Base-by-base conservation (phyloP, 1,140 invertebrate genomes). In the Drosophila willistoni region DNA sequence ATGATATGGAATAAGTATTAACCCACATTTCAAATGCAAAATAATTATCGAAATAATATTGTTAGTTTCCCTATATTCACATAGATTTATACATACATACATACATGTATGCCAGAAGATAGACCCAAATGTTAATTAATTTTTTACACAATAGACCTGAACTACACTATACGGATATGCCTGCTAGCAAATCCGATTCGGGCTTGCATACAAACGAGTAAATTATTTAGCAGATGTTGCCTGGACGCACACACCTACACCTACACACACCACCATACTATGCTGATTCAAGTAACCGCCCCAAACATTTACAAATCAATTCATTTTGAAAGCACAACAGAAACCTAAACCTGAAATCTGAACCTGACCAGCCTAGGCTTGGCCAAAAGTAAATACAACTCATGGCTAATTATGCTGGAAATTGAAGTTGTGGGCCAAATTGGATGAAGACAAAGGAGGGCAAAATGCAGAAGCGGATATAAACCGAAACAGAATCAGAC, bases 171-270 rank as follows among this genome's bases (percentile, higher is more conserved):
- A 29, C 19, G 55, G 19, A 57, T 66, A 33, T 42, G 61, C 13
- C 55, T 64, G 63, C 41, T 17, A 42, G n/a, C 22, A 79, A 79
- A 79, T 72, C 72, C 54, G 76, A 67, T 78, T 78, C 25, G 69
- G 44, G 10, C 64, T 29, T 75, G 71, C 71, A 73, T 71, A 78
- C 79, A 79, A 77, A 81, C 75, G 67, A 75, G 79, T 73, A 78
- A 81, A 84, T 77, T 80, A 77, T 78, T 69, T 64, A 62, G 73
- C 77, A 79, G 67, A 74, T 79, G 77, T 73, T 79, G 73, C 73
- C 64, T 55, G 7, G 22, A 61, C 14, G 3, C 19, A 57, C 44
- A 60, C 41, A 12, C 42, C 55, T 3, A 55, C 25, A 36, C 42
- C 22, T 34, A 44, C 29, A 47, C 63, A 75, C 33, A 61, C 36